Evolutionary conservation across 2,113 vertebrate genomes (phyloP), one percentile per base, ranked within the genome.

Genomic region (Thinocorus orbignyianus): DNA sequence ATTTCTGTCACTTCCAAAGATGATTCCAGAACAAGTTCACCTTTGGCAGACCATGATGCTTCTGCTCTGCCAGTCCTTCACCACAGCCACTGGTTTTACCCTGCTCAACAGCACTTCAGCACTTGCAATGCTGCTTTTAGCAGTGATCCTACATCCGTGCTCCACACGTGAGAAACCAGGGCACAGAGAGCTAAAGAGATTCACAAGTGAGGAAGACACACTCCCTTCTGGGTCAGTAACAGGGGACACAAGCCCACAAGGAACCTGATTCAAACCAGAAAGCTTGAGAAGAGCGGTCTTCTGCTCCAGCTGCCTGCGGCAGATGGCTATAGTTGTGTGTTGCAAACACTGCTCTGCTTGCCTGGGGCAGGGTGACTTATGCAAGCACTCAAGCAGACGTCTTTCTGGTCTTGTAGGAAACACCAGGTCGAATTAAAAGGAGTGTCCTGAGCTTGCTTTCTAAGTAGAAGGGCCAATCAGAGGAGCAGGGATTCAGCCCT

Each of bases 341-440:
- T 65, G 68, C 58, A 71, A 72, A 57, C 11, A 19, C 8, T 25
- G 7, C 42, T 55, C n/a, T 72, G 61, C 52, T 46, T 48, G 74
- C 33, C 20, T 6, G 4, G 39, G 61, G 37, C 55, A 81, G 31
- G 35, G 48, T 42, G 51, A 16, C 5, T 73, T 54, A 31, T 0
- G 31, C 22, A 66, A 52, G 18, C 1, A 2, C 31, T 41, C 10
- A 16, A 41, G 24, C 24, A 85, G 51, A 28, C 0, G 0, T 54
- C 51, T 64, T 81, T 85, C 70, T 82, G 39, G 61, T 88, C 66
- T 28, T 48, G 42, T 71, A 46, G 48, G 35, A 68, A 88, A 68
- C 6, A 81, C 4, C 17, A 64, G 31, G 7, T 23, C 76, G 42
- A 79, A 35, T 80, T 64, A 28, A 55, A 72, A 79, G 37, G 33